Conservation (phyloP, 37 sponge, comb jelly and placozoan species). For the Halisarca cf. caerulea region DNA sequence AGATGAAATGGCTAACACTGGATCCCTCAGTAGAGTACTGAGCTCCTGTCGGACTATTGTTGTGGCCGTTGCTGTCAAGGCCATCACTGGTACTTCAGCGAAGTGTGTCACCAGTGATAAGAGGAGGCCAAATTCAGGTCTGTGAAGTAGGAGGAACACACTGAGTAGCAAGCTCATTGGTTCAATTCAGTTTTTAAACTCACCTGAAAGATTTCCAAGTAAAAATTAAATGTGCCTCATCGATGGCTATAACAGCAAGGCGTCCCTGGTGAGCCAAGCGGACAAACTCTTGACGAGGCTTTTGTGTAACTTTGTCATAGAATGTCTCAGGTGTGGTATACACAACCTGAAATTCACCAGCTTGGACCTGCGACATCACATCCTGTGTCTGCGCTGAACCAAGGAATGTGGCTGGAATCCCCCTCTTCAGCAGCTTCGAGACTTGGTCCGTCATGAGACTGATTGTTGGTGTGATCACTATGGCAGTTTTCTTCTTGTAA, state of each 20-base stretch:
- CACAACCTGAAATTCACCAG: neutral
- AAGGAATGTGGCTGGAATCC: neutral
- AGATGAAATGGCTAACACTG: neutral
- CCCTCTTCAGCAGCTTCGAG: neutral
- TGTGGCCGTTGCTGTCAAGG: constrained; percentile 4
- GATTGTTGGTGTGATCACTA: constrained; percentile 1
- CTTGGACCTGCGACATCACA: neutral
- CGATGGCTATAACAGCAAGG: constrained; percentile 7
- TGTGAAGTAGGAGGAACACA: too few relatives aligned
- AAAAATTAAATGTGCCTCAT: constrained; percentile 31
- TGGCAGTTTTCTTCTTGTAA: neutral
- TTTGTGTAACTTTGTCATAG: neutral
- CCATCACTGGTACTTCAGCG: neutral
- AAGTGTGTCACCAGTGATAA: neutral
- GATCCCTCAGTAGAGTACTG: neutral
- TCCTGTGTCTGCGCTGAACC: neutral
- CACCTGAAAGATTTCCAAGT: constrained; percentile 13
- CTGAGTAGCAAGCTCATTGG: too few relatives aligned
- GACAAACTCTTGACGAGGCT: neutral
- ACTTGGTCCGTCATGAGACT: constrained; percentile 7
- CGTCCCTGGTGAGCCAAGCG: neutral
- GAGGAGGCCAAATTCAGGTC: neutral
- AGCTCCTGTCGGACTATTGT: neutral
- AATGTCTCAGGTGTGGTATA: constrained; percentile 32
- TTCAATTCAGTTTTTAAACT: too few relatives aligned